Conservation (phyloP, 1,140 invertebrate genomes). For the Leptonema lineaticorne region DNA sequence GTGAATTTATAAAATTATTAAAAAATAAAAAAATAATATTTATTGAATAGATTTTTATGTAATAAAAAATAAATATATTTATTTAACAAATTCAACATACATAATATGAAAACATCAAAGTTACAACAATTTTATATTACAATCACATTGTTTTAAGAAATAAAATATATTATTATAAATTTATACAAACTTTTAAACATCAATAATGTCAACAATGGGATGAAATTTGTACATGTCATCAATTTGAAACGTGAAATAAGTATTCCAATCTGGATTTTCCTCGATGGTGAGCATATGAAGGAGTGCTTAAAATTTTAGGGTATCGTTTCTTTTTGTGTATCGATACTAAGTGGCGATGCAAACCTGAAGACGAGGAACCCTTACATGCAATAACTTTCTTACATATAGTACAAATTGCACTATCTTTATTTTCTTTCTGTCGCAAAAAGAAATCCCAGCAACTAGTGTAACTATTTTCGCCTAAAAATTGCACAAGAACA, state of each 20-base stretch:
- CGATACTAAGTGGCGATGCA: neutral
- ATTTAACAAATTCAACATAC: neutral
- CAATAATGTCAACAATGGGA: no score
- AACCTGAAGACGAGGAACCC: neutral
- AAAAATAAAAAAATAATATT: no score
- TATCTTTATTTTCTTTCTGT: neutral
- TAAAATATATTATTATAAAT: no score
- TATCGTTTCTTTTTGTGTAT: slow-evolving; percentile 2
- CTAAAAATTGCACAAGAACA: neutral
- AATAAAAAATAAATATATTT: neutral
- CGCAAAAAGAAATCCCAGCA: neutral
- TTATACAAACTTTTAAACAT: no score
- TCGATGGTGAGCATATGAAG: neutral
- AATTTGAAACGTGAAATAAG: neutral
- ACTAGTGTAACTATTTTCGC: neutral
- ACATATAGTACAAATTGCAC: neutral
- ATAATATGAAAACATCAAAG: neutral
- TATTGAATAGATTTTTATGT: no score
- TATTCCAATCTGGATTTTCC: neutral
- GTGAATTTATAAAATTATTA: no score
- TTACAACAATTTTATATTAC: no score
- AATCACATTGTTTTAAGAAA: neutral
- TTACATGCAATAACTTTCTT: neutral
- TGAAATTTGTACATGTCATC: no score
- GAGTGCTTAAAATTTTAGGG: neutral